Conservation (phyloP, 2,797 vertebrate species). For the Otus scops region DNA sequence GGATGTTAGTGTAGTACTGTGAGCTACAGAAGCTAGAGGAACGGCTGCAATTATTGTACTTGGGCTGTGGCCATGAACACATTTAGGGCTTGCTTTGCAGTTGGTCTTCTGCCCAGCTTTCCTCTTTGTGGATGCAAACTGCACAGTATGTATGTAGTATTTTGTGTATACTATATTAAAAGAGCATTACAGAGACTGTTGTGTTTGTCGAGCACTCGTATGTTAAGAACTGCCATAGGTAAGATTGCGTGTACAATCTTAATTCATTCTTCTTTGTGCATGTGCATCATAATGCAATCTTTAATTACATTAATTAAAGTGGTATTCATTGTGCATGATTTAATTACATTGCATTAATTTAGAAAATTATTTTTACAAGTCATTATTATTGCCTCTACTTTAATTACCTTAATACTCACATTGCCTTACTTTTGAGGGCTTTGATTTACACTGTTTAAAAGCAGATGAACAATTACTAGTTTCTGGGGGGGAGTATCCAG, state of each 20-base stretch:
- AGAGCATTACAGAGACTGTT: background rate
- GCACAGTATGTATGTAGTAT: background rate
- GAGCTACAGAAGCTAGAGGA: background rate
- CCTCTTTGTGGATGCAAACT: background rate
- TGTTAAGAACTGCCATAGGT: background rate
- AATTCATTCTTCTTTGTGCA: background rate
- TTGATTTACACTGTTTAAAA: background rate
- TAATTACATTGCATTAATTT: constrained; percentile 32
- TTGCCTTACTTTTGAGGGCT: background rate
- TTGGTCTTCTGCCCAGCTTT: constrained; percentile 1
- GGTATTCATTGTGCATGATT: background rate
- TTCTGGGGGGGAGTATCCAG: background rate
- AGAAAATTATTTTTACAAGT: constrained; percentile 35
- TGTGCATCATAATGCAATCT: background rate
- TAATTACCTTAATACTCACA: background rate
- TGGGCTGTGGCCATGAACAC: background rate
- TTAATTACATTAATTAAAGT: background rate
- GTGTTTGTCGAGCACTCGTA: background rate
- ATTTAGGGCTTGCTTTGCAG: background rate
- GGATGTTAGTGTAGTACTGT: background rate
- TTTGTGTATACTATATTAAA: background rate
- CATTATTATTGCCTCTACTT: background rate
- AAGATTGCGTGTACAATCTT: background rate
- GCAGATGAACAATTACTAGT: background rate
- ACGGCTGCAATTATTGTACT: background rate